Evolutionary conservation across 2,797 vertebrate species (phyloP).

Genomic region (Choloepus didactylus): DNA sequence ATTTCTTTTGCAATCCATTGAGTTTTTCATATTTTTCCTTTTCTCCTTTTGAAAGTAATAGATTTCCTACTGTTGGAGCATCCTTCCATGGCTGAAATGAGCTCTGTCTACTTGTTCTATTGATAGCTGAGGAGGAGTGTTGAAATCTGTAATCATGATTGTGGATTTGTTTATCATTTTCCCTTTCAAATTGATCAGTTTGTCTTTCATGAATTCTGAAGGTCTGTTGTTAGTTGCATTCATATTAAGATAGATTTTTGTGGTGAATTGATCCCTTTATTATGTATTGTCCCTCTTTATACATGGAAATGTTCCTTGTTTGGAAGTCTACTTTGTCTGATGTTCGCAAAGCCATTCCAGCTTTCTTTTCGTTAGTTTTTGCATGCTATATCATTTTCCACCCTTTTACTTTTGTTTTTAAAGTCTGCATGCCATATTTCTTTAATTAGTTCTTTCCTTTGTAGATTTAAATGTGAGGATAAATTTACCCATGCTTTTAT

Average conservation of each 20-base stretch:
- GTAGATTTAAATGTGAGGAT: too few relatives aligned
- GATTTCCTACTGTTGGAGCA: background rate
- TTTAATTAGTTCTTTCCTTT: too few relatives aligned
- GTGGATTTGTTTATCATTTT: background rate
- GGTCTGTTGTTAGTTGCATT: background rate
- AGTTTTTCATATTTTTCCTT: background rate
- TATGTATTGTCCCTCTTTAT: background rate
- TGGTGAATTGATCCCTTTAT: background rate
- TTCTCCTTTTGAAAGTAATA: background rate
- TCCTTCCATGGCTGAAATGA: background rate
- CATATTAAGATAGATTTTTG: background rate
- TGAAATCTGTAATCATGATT: background rate
- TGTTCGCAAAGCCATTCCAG: background rate
- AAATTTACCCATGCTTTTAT: too few relatives aligned
- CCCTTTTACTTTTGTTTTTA: background rate
- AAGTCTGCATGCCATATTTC: too few relatives aligned
- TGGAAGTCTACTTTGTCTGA: background rate
- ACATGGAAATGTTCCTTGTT: background rate
- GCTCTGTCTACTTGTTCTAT: background rate
- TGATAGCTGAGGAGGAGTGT: background rate
- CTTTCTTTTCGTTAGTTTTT: background rate
- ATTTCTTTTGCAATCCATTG: background rate
- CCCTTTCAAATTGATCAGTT: background rate
- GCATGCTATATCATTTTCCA: background rate
- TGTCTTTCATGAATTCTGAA: background rate